Percentiles rank a stretch among this genome's conserved stretches.
These are phyloP conservation scores for Limanda limanda DNA, from an alignment of 2,113 vertebrate species.

Conservation along the genomic window DNA sequence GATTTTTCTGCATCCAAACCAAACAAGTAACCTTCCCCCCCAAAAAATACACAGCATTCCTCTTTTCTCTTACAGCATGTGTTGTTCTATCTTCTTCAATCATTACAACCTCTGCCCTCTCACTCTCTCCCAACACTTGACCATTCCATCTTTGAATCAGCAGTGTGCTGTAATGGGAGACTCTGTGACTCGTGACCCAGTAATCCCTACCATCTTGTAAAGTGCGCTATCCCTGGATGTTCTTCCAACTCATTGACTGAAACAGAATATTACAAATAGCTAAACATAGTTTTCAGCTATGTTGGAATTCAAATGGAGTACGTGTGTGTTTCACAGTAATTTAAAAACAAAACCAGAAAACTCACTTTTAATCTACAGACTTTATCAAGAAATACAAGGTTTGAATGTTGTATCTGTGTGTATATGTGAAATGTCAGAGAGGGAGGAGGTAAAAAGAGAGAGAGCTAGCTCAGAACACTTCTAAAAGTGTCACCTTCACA, in stretches of 20 bases:
- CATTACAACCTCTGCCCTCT: neutral
- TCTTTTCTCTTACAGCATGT: neutral
- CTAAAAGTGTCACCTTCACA: conserved; percentile 1
- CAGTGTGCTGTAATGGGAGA: conserved; percentile 35
- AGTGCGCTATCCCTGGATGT: conserved; percentile 30
- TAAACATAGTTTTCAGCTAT: neutral
- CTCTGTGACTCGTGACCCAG: conserved; percentile 42
- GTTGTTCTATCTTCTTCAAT: conserved; percentile 23
- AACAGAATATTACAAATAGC: neutral
- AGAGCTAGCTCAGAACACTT: conserved; percentile 24
- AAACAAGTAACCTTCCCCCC: neutral
- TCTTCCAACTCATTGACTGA: neutral
- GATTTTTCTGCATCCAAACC: neutral
- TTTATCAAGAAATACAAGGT: neutral
- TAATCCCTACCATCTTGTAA: conserved; percentile 17
- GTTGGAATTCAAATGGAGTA: neutral
- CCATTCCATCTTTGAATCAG: conserved; percentile 46
- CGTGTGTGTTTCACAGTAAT: no score
- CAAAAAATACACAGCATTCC: neutral
- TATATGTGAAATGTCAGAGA: conserved; percentile 27
- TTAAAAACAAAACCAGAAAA: no score
- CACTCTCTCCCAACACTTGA: neutral
- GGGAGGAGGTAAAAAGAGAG: conserved; percentile 25
- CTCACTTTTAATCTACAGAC: no score
- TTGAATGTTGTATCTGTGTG: conserved; percentile 8